These are phyloP conservation scores for Drosophila affinis DNA, from an alignment of 2,888 invertebrate species.

Conservation along the genomic window DNA sequence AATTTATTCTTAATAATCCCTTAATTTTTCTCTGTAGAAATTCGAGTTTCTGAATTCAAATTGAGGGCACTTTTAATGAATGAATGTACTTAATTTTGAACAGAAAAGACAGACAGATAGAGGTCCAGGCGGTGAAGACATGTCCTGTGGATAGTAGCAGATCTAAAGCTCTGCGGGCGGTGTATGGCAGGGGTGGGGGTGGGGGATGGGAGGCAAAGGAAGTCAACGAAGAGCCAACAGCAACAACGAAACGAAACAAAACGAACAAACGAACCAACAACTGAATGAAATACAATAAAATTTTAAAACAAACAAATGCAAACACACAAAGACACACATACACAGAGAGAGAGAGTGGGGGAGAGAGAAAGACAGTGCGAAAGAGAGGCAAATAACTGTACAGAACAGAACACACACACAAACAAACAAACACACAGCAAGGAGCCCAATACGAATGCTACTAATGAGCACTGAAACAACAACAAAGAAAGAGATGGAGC, in stretches of 20 bases:
- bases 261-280: conserved; percentile 24
- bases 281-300: conserved; percentile 73
- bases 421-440: conserved; percentile 48
- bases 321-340: conserved; percentile 50
- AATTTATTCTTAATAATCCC: background rate
- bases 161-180: background rate
- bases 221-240: conserved; percentile 32
- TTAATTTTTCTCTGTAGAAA: background rate
- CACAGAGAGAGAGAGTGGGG: conserved; percentile 16
- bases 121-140: background rate
- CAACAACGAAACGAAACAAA: conserved; percentile 16
- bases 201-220: conserved; percentile 8
- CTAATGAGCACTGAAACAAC: conserved; percentile 68
- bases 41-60: no score
- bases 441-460: conserved; percentile 63
- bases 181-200: background rate
- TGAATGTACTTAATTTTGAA: background rate
- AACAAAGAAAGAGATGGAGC: conserved; percentile 42
- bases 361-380: background rate
- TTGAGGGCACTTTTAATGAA: background rate
- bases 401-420: conserved; percentile 5
- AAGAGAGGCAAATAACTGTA: background rate
- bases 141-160: background rate
- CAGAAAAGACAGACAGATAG: background rate
- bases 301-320: conserved; percentile 74